phyloP scores from a whole-genome alignment of 1,140 invertebrate species.

The Triops longicaudatus region DNA sequence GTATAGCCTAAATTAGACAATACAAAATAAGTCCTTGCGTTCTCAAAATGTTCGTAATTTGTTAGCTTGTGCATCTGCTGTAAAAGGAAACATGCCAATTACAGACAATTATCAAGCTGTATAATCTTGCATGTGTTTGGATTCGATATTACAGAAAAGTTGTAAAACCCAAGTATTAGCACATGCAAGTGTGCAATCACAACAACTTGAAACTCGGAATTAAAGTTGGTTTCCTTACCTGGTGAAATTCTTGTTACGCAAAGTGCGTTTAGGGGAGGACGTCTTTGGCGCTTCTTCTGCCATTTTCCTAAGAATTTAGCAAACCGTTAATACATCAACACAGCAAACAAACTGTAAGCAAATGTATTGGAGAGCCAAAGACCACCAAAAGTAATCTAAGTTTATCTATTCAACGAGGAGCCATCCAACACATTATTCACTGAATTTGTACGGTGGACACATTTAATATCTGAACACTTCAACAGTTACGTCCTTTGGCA shows the following conservation, averaged over 20 bases:
- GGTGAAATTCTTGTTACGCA: slow-evolving; percentile 8
- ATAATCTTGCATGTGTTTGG: neutral
- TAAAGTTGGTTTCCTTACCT: neutral
- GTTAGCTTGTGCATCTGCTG: slow-evolving; percentile 6
- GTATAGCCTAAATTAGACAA: slow-evolving; percentile 56
- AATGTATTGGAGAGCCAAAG: neutral
- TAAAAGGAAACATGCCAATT: neutral
- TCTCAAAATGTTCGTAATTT: neutral
- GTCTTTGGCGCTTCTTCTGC: slow-evolving; percentile 4
- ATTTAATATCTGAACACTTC: neutral
- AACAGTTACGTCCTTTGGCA: neutral
- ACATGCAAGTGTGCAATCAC: neutral
- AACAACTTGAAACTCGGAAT: neutral
- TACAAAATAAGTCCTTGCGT: neutral
- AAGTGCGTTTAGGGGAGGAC: neutral
- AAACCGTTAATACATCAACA: neutral
- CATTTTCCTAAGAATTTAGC: neutral
- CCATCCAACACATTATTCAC: neutral
- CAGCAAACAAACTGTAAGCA: neutral
- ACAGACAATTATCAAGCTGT: slow-evolving; percentile 6
- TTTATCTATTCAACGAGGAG: neutral
- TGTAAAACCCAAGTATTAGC: neutral
- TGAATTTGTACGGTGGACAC: neutral
- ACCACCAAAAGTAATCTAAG: neutral
- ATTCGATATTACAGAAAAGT: neutral